A percentile compares a stretch with the other conserved stretches of the same genome.
Conservation (phyloP, 1,140 invertebrate species). For the Drosophila rufa region DNA sequence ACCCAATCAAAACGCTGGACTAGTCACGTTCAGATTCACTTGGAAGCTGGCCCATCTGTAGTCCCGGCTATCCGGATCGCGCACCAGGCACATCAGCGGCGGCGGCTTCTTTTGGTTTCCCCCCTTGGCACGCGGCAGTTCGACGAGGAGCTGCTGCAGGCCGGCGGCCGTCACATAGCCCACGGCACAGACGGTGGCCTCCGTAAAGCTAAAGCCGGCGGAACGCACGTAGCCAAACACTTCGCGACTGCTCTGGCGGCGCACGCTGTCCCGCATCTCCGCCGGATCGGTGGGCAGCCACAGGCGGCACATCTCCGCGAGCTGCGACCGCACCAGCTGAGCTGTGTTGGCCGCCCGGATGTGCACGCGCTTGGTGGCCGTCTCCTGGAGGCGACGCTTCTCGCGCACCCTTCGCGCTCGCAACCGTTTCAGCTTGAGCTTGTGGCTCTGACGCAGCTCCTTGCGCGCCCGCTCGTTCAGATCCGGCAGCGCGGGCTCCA, state of each 20-base stretch:
- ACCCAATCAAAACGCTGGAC: neutral
- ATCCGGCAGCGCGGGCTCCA: slow-evolving; percentile 88
- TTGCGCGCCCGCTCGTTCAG: slow-evolving; percentile 87
- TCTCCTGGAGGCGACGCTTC: slow-evolving; percentile 85
- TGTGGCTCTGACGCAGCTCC: slow-evolving; percentile 87
- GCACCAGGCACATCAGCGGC: slow-evolving; percentile 85
- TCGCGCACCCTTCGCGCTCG: slow-evolving; percentile 86
- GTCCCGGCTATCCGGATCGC: slow-evolving; percentile 86
- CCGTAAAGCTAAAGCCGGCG: slow-evolving; percentile 90
- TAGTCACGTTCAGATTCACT: slow-evolving; percentile 69
- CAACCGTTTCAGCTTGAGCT: slow-evolving; percentile 87
- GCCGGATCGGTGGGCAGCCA: slow-evolving; percentile 88
- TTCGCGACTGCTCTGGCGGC: slow-evolving; percentile 88
- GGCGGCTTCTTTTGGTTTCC: neutral
- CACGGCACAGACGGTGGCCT: slow-evolving; percentile 88
- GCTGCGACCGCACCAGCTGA: slow-evolving; percentile 86
- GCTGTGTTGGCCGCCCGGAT: slow-evolving; percentile 80
- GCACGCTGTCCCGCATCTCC: slow-evolving; percentile 85
- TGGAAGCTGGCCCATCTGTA: slow-evolving; percentile 86
- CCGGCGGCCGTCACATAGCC: slow-evolving; percentile 89
- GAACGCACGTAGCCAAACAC: slow-evolving; percentile 90
- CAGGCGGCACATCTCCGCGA: slow-evolving; percentile 88
- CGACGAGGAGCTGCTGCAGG: slow-evolving; percentile 67
- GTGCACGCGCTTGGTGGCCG: slow-evolving; percentile 66
- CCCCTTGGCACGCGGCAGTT: slow-evolving; percentile 19